Evolutionary conservation across 2,797 vertebrate species (phyloP).

Genomic region (Poliocrania exsul): DNA sequence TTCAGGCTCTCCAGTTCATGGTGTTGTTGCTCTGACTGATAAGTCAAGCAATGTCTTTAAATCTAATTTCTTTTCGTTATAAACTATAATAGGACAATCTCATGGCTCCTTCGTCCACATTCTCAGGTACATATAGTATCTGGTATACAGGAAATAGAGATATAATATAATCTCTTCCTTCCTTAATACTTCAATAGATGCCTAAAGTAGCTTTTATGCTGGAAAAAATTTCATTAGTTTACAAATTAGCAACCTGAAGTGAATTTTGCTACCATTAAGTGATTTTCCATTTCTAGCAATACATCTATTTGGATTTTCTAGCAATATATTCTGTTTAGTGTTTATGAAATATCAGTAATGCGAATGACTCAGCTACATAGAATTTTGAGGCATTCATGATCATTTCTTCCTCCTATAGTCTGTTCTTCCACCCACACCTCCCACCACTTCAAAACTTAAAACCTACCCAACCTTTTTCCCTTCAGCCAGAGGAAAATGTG

Average conservation of each 20-base stretch:
- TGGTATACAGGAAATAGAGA: not conserved
- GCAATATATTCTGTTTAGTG: not conserved
- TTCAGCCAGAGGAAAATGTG: not conserved
- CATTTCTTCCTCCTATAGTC: not conserved
- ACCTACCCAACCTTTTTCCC: not conserved
- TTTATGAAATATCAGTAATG: not conserved
- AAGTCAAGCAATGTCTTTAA: not conserved
- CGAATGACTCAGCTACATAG: not conserved
- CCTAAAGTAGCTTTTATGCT: constrained; percentile 27
- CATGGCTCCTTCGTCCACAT: not conserved
- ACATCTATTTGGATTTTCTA: not conserved
- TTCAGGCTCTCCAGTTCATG: not conserved
- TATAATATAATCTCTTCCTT: not conserved
- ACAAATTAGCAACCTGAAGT: constrained; percentile 52
- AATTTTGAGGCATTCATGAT: not conserved
- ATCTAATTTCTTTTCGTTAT: not conserved
- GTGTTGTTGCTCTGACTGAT: not conserved
- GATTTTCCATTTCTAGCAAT: constrained; percentile 27
- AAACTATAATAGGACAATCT: not conserved
- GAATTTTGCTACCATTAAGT: constrained; percentile 16
- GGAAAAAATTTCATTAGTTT: constrained; percentile 28
- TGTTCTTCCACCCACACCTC: not conserved
- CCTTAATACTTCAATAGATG: constrained; percentile 10
- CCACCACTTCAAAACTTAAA: not conserved
- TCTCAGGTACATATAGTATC: not conserved